Base-by-base conservation (phyloP, 2,888 invertebrate genomes). In the Chydorus sphaericus region DNA sequence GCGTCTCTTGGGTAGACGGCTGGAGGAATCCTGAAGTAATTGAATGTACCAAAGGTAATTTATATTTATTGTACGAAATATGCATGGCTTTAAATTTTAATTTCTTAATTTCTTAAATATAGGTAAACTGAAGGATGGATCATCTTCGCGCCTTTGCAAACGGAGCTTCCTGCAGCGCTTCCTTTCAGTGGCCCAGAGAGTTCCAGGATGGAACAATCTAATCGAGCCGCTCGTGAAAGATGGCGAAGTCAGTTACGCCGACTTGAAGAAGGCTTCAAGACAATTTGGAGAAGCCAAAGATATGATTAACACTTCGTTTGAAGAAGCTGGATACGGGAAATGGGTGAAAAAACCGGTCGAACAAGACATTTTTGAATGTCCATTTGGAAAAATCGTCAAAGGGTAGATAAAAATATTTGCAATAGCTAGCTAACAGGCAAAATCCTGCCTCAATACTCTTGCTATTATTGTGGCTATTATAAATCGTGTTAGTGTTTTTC, bases 261-360 rank as follows among this genome's bases (percentile, higher is more conserved):
- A 39, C 39, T 39, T 16, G 8, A 39, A 39, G 16, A n/a, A n/a
- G 6, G n/a, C 39, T 39, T 16, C 39, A 54, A 61, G n/a, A 8
- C 7, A n/a, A n/a, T 39, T 18, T n/a, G n/a, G 8, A 6, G 8
- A 39, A 64, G 85, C 89, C n/a, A 93, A 92, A 70, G 73, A 77
- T 52, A 79, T 81, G 62, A 73, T 93, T 20, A 80, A 82, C 65
- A 77, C 79, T 55, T 85, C 90, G 52, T 92, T 94, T 73, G 75
- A 79, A 59, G 82, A 84, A 63, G 83, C 85, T 6, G 83, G 85
- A 59, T 77, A 89, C 31, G 94, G 94, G 1, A 77, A 75, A 61
- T 94, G 94, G 94, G 79, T 93, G 54, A 84, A 86, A 66, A 93
- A 93, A 68, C 94, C 94, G 0, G 74, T 86, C 48, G 94, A 94